Conservation (phyloP, 2,888 invertebrate genomes). For the Drosophila macrothrix region DNA sequence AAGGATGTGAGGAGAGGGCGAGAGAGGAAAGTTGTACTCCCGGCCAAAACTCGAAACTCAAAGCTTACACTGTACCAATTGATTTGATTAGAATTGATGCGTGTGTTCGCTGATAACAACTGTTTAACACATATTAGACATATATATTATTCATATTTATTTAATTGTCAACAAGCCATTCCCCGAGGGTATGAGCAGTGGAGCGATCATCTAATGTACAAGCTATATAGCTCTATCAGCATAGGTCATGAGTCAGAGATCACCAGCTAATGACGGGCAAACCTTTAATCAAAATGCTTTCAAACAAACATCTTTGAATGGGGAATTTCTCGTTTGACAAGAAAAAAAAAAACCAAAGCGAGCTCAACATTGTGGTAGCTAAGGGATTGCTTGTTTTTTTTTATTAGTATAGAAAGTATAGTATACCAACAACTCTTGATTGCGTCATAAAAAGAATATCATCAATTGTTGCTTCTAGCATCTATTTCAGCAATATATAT, state of each 20-base stretch:
- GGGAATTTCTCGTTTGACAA: constrained; percentile 47
- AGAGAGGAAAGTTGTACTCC: constrained; percentile 1
- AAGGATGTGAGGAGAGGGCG: constrained; percentile 21
- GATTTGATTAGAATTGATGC: not conserved
- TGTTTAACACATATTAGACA: not conserved
- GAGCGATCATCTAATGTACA: not conserved
- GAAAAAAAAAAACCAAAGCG: constrained; percentile 10
- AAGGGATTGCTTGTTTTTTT: not conserved
- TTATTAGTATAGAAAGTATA: not conserved
- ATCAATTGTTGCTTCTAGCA: constrained; percentile 22
- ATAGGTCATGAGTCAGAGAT: constrained; percentile 4
- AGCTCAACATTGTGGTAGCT: not conserved
- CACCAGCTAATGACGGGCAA: not conserved
- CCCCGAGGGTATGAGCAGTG: not conserved
- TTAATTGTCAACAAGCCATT: not conserved
- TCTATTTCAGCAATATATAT: not conserved
- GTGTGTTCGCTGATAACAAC: not conserved
- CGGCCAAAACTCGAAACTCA: constrained; percentile 16
- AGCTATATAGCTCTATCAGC: constrained; percentile 10
- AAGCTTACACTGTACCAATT: constrained; percentile 47
- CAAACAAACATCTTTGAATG: constrained; percentile 14
- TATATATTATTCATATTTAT: not conserved
- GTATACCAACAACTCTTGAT: not conserved
- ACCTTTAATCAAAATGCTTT: not conserved
- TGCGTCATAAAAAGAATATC: constrained; percentile 1